Base-by-base conservation (phyloP, 2,113 vertebrate genomes). In the Noctilio leporinus region DNA sequence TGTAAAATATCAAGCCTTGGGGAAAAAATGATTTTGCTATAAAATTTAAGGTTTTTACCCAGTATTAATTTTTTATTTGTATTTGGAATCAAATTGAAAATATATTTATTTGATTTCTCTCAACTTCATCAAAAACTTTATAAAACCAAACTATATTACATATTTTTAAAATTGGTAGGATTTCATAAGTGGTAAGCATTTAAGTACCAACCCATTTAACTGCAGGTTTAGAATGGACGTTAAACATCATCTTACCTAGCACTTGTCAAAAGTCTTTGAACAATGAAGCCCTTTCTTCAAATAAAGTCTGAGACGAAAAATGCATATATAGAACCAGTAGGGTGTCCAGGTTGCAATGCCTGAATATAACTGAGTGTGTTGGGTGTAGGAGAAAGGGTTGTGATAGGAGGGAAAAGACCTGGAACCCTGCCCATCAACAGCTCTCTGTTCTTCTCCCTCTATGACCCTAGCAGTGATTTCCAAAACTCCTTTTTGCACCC, bases 21-120 rank as follows among this genome's bases (percentile, higher is more conserved):
- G 16, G 22, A 49, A n/a, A 75, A 30, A 15, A 30, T n/a, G 15
- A 45, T 38, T 43, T 28, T 53, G 5, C 12, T 53, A 9, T 92
- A 86, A 92, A 30, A 45, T 73, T 62, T 78, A 49, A 83, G 49
- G 3, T 38, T 38, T 10, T 81, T 87, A 10, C 40, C n/a, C 73
- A 47, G 51, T 93, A 47, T 89, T n/a, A 72, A 33, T 69, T 49
- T 75, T 5, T 55, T 65, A 40, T 45, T 55, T 67, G 64, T 59
- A 40, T 19, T 76, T 59, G 51, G 43, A 62, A 72, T 86, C n/a
- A 76, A 89, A 93, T 22, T 85, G 81, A 33, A 93, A 53, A 64
- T 75, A 7, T 0, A 77, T 86, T 77, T 22, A 67, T 45, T 83
- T 93, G 51, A 89, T 64, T n/a, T 81, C 10, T 69, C n/a, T 86